Percentiles rank a stretch among this genome's conserved stretches.
These are phyloP conservation scores for Callopanchax toddi DNA, from an alignment of 2,113 vertebrate species.

Conservation along the genomic window DNA sequence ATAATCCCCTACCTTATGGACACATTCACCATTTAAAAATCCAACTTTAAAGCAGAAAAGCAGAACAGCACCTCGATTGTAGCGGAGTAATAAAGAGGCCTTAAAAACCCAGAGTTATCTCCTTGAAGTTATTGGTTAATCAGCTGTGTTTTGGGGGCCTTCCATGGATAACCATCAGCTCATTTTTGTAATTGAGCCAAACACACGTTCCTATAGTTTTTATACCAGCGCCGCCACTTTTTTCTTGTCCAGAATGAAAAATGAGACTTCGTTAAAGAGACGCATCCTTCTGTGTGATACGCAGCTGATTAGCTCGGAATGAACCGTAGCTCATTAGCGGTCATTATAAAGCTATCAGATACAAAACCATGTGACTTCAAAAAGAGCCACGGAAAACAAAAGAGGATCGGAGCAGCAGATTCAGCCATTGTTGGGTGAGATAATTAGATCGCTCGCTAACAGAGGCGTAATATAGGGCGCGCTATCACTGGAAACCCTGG, in stretches of 20 bases:
- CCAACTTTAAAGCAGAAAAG: no score
- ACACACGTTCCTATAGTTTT: constrained; percentile 5
- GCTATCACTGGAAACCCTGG: constrained; percentile 21
- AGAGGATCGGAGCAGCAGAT: constrained; percentile 35
- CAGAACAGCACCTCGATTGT: no score
- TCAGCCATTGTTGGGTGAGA: constrained; percentile 34
- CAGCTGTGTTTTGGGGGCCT: no score
- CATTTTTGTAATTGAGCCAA: not conserved
- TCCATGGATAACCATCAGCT: not conserved
- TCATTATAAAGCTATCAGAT: constrained; percentile 51
- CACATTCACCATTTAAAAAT: no score
- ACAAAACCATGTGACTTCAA: constrained; percentile 36
- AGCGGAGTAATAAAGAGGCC: no score
- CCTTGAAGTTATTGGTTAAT: no score
- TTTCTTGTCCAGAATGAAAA: constrained; percentile 13
- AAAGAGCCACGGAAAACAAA: constrained; percentile 35
- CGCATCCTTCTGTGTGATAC: constrained; percentile 14
- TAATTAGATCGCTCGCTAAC: constrained; percentile 44
- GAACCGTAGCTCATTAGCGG: constrained; percentile 48
- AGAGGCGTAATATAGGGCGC: constrained; percentile 31
- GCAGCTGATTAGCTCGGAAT: constrained; percentile 38
- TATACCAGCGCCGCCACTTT: not conserved
- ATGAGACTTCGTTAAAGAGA: constrained; percentile 13
- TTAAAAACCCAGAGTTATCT: no score
- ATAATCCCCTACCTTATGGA: no score